phyloP scores from a whole-genome alignment of 2,797 vertebrate genomes.

The Petrocephalus schoutedeni region DNA sequence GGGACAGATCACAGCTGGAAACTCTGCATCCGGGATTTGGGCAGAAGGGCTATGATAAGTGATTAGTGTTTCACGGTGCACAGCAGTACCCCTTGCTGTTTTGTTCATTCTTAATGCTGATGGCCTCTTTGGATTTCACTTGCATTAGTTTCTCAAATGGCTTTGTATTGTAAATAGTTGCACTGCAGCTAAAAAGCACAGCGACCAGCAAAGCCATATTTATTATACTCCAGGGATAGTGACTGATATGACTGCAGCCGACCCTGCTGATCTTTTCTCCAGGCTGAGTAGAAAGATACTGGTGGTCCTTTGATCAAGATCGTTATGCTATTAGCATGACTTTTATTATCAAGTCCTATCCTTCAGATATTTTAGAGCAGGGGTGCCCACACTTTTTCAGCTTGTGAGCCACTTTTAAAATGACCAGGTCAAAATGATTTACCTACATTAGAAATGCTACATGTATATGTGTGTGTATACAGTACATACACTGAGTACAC shows the following conservation, averaged over 20 bases:
- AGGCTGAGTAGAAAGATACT: not conserved
- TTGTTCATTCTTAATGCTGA: not conserved
- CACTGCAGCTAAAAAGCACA: not conserved
- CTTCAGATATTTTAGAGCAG: not conserved
- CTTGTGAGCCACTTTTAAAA: too few species aligned
- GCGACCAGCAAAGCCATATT: not conserved
- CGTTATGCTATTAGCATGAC: not conserved
- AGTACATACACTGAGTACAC: too few species aligned
- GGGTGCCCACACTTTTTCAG: too few species aligned
- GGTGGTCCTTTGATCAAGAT: not conserved
- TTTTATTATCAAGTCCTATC: not conserved
- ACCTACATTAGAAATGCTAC: too few species aligned
- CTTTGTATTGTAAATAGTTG: not conserved
- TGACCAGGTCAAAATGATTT: too few species aligned
- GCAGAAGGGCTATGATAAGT: not conserved
- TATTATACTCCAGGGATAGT: not conserved
- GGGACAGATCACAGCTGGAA: slow-evolving; percentile 11
- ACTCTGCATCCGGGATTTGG: not conserved
- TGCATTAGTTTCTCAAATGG: not conserved
- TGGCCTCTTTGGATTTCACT: not conserved
- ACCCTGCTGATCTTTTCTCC: not conserved
- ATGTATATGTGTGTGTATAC: too few species aligned
- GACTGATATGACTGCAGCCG: not conserved
- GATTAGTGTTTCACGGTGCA: not conserved
- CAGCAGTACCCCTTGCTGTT: not conserved